Base-by-base conservation (phyloP, 2,888 invertebrate genomes). In the Ochropacha duplaris region DNA sequence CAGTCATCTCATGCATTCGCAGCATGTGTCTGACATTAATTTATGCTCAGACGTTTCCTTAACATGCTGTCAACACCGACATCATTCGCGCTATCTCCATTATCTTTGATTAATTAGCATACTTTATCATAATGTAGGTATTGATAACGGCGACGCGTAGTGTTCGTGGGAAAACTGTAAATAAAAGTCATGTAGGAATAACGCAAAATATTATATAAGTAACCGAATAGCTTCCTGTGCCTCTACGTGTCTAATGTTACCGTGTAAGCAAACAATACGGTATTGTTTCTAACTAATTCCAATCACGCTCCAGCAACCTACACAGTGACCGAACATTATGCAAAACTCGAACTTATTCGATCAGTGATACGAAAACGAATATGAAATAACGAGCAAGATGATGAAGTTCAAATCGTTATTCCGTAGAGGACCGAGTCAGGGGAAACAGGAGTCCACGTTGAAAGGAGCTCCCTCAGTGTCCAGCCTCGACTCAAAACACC, bases 391-490 rank as follows among this genome's bases (percentile, higher is more conserved):
- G 79, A 79, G 82, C 92, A 96, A 94, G 93, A 97, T 97, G 97
- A 97, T 97, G 95, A 97, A 97, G 94, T 95, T 97, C 93, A 97
- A 97, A 95, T 97, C 97, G 83, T 95, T 97, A 88, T 97, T 97
- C 94, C 97, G 97, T 94, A 97, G 97, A 96, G 96, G 96, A 81
- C 96, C 96, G 85, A 94, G 94, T 80, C 93, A 91, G 76, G 91
- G 92, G 74, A 92, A 94, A 78, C 91, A 92, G 84, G 86, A 94
- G 83, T 74, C 86, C 58, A 84, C 93, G 71, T 75, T 95, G 51
- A 94, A 94, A 68, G 93, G 94, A 66, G 94, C 95, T 39, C 94
- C 95, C 8, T 95, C 95, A 2, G 93, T 95, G 36, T 95, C 94
- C 57, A 95, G 95, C 77, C 89, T 95, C 71, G 95, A 95, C 77